Evolutionary conservation across 2,797 vertebrate genomes (phyloP).

Genomic region (Glossophaga mutica): DNA sequence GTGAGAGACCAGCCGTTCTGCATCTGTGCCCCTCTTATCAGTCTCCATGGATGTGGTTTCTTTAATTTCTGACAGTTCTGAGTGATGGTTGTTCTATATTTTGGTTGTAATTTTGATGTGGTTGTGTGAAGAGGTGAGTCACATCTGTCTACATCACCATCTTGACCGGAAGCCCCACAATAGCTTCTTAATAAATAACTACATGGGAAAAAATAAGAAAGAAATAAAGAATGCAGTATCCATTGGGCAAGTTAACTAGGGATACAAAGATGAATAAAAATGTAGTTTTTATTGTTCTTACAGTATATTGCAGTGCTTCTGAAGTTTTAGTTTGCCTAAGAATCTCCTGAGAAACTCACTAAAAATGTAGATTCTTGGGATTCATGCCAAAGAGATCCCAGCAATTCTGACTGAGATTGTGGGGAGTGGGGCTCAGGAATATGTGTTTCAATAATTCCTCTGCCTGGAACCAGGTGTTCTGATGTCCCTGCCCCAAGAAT

Average conservation of each 20-base stretch:
- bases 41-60: too few species aligned
- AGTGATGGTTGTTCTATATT: too few species aligned
- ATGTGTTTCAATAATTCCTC: not conserved
- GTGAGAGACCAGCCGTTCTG: too few species aligned
- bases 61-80: too few species aligned
- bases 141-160: too few species aligned
- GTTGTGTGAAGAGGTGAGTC: too few species aligned
- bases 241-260: not conserved
- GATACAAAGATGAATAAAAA: not conserved
- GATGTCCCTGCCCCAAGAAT: not conserved
- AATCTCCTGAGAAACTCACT: not conserved
- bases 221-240: not conserved
- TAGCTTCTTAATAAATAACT: not conserved
- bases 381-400: not conserved
- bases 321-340: not conserved
- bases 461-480: not conserved
- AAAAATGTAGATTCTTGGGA: not conserved
- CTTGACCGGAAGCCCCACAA: not conserved
- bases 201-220: not conserved
- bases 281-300: not conserved
- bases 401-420: not conserved
- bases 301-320: not conserved
- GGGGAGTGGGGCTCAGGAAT: not conserved
- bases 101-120: too few species aligned
- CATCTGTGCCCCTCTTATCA: too few species aligned